phyloP scores from a whole-genome alignment of 2,797 vertebrate genomes.

The Myioborus miniatus region DNA sequence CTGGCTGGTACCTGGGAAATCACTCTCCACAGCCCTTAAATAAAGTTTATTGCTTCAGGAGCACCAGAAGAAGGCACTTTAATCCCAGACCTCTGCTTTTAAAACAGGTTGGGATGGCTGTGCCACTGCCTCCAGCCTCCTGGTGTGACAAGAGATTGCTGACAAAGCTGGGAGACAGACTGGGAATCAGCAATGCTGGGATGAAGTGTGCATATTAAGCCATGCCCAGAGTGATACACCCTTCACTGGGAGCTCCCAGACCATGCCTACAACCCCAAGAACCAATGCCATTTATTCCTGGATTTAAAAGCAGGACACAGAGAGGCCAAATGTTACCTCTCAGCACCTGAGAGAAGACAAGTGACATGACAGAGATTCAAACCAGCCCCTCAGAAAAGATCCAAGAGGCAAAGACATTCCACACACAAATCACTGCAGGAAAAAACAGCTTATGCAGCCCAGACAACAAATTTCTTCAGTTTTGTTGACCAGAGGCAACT shows the following conservation, averaged over 20 bases:
- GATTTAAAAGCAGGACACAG: not conserved
- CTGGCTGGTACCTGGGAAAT: not conserved
- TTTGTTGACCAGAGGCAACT: not conserved
- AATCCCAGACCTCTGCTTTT: not conserved
- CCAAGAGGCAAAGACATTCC: not conserved
- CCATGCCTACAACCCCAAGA: not conserved
- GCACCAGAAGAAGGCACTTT: not conserved
- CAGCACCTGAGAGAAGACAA: not conserved
- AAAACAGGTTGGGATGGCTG: not conserved
- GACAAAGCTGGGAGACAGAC: not conserved
- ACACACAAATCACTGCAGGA: not conserved
- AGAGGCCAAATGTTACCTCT: not conserved
- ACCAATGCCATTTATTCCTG: not conserved
- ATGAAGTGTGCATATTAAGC: rapidly evolving
- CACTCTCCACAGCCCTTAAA: not conserved
- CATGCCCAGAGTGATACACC: not conserved
- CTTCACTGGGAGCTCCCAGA: not conserved
- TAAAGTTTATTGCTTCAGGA: not conserved
- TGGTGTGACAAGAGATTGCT: not conserved
- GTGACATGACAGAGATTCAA: not conserved
- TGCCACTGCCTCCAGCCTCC: not conserved
- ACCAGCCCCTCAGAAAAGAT: not conserved
- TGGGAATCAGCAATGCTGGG: not conserved
- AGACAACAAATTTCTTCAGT: not conserved
- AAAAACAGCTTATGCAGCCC: not conserved